These are phyloP conservation scores for Delphinapterus leucas DNA, from an alignment of 2,113 vertebrate genomes.

Conservation along the genomic window DNA sequence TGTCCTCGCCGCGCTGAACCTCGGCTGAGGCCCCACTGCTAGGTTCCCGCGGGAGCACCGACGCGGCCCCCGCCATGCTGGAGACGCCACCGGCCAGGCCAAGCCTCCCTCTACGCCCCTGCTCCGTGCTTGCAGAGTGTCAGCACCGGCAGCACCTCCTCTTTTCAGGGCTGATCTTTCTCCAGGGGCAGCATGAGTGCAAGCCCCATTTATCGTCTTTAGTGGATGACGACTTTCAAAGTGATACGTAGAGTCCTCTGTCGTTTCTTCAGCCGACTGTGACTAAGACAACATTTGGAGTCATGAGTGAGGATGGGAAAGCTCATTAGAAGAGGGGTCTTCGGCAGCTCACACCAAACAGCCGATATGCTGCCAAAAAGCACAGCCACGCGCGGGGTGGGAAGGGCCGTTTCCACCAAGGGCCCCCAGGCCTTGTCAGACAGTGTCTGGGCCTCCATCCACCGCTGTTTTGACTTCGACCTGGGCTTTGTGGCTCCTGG, in stretches of 20 bases:
- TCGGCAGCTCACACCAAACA: neutral
- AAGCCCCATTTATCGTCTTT: neutral
- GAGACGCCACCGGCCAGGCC: neutral
- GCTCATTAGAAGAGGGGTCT: neutral
- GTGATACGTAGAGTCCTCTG: neutral
- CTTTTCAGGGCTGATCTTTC: neutral
- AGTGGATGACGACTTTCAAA: constrained; percentile 48
- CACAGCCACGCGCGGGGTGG: no score
- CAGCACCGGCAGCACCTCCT: neutral
- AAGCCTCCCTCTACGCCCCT: fast-evolving
- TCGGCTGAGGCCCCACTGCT: fast-evolving
- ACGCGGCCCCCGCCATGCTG: neutral
- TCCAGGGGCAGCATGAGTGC: neutral
- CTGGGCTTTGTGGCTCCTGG: neutral
- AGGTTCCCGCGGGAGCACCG: neutral
- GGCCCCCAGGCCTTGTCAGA: neutral
- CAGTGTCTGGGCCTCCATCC: neutral
- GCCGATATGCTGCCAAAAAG: neutral
- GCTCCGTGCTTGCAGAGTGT: fast-evolving
- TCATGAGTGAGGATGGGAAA: neutral
- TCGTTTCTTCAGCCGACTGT: neutral
- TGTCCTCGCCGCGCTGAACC: fast-evolving
- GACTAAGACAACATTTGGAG: neutral
- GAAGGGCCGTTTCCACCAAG: neutral
- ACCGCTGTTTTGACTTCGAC: fast-evolving